These are phyloP conservation scores for Enoplosus armatus DNA, from an alignment of 2,797 vertebrate species.

Conservation along the genomic window DNA sequence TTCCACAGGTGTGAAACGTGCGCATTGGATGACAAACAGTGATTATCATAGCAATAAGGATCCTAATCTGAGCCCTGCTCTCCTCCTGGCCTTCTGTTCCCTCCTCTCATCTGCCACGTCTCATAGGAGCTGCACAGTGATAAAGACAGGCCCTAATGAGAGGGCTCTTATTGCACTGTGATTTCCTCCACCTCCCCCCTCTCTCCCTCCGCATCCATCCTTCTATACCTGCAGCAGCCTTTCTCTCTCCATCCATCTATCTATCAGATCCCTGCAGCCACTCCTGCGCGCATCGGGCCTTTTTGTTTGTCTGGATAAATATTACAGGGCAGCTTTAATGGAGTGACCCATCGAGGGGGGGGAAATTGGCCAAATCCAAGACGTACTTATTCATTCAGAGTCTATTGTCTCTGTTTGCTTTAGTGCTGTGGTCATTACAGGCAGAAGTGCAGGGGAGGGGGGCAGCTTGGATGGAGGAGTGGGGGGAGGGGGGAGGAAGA, in stretches of 20 bases:
- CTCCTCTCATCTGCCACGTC: conserved; percentile 78
- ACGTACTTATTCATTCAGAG: conserved; percentile 66
- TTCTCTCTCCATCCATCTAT: conserved; percentile 50
- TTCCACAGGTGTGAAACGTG: conserved; percentile 81
- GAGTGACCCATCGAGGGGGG: conserved; percentile 76
- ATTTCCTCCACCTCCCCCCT: conserved; percentile 53
- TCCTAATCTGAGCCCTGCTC: conserved; percentile 76
- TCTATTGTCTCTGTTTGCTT: conserved; percentile 75
- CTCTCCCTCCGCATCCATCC: conserved; percentile 30
- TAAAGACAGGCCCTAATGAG: conserved; percentile 82
- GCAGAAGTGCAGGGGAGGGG: conserved; percentile 6
- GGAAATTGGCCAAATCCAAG: conserved; percentile 69
- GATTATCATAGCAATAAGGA: conserved; percentile 83
- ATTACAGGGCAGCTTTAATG: conserved; percentile 79
- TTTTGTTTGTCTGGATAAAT: conserved; percentile 79
- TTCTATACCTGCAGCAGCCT: conserved; percentile 56
- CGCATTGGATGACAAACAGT: conserved; percentile 79
- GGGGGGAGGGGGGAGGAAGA: not conserved
- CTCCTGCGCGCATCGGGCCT: conserved; percentile 46
- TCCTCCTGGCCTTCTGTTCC: conserved; percentile 80
- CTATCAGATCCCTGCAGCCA: conserved; percentile 52
- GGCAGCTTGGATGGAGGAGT: not conserved
- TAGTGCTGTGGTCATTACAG: conserved; percentile 53
- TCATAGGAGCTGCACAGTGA: conserved; percentile 74
- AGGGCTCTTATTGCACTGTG: conserved; percentile 79